Evolutionary conservation across 2,888 invertebrate genomes (phyloP), one percentile per base, ranked within the genome.

Genomic region (Cheilosia variabilis): DNA sequence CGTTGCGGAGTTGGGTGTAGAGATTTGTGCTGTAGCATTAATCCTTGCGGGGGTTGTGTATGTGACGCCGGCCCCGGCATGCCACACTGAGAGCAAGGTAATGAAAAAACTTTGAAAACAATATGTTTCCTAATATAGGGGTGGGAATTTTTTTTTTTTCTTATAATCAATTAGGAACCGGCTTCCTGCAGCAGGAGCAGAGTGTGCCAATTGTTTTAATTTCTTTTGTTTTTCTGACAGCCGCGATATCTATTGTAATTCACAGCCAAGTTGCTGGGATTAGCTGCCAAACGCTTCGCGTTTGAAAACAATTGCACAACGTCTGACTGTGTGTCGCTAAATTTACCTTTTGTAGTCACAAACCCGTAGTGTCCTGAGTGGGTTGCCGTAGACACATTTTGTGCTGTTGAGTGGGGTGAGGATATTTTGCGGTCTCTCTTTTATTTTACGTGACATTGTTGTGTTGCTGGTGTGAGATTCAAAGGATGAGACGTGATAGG

Each of bases 61-160:
- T 47, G 19, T 10, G 9, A 10, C 41, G n/a, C 31, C 9, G 1
- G 13, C 41, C 13, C 31, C 9, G 1, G 13, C n/a, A 13, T 58
- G 37, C 9, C 60, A 76, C 65, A 75, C 75, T 78, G 75, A 77
- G 72, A 75, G 55, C 63, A 73, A 58, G 34, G 31, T 69, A 81
- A 71, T 65, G 75, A 81, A 69, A 69, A 83, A 68, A 77, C 72
- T 73, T 68, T 53, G 15, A 31, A 60, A 79, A 69, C 75, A 84
- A 69, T 57, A 69, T 75, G 75, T 34, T 73, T 9, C 63, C 68
- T 37, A 53, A 62, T 27, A 17, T 45, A 63, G 57, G 66, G 50
- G 43, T 47, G 58, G 50, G 69, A 7, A 27, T 27, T 27, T 27
- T 47, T 15, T 43, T 55, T 62, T 45, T 63, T 31, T 37, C 7